phyloP scores from a whole-genome alignment of 30 jellyfish, hydroid and myxozoan species.

The Aurelia sp. region DNA sequence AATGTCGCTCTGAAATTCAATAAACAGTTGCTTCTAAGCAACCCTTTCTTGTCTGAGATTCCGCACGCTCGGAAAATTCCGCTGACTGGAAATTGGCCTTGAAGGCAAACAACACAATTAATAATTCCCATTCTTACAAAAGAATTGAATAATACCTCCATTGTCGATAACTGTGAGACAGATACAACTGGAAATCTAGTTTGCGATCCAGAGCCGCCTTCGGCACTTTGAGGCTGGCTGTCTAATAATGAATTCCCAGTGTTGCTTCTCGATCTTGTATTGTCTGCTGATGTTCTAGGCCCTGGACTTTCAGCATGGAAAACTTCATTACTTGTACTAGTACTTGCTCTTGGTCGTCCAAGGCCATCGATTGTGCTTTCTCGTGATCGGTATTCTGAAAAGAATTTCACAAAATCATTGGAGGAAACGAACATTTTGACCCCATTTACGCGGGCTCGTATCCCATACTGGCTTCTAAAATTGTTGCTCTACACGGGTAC shows the following conservation, averaged over 20 bases:
- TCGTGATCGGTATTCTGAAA: constrained; percentile 35
- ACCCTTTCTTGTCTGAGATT: no score
- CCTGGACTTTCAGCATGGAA: constrained; percentile 20
- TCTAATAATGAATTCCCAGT: constrained; percentile 7
- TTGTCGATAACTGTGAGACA: constrained; percentile 35
- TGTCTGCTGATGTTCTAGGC: neutral
- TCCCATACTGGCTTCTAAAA: no score
- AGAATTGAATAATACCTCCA: constrained; percentile 21
- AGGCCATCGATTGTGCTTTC: constrained; percentile 59
- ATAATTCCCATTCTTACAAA: neutral
- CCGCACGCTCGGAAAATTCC: no score
- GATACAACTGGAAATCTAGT: constrained; percentile 38
- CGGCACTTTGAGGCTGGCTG: neutral
- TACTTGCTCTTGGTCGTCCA: constrained; percentile 18
- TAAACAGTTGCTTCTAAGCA: no score
- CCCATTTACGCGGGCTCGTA: no score
- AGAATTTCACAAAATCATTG: neutral
- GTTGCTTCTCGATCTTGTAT: constrained; percentile 2
- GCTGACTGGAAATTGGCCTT: no score
- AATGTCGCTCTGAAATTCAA: no score
- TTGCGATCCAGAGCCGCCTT: neutral
- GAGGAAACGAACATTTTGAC: no score
- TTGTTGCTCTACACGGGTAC: no score
- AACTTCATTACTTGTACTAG: constrained; percentile 23
- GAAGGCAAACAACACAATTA: neutral